Evolutionary conservation across 2,888 invertebrate species (phyloP), one percentile per base, ranked within the genome.

Genomic region (Drosophila suboccidentalis): DNA sequence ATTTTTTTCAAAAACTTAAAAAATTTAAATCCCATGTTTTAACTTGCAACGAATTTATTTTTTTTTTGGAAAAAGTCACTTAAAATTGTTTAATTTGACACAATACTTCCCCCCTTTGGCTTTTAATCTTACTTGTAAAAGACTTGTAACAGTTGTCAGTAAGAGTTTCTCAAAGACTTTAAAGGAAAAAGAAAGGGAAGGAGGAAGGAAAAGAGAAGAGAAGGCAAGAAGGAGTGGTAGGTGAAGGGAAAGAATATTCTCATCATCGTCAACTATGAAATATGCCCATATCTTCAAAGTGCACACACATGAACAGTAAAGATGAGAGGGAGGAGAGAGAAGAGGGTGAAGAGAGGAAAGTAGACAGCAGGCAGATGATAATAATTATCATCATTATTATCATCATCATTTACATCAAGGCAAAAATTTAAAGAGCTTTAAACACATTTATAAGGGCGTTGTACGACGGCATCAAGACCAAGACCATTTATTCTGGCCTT

Each of bases 371-470:
- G 8, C 51, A 39, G 29, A 49, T 19, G 55, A 57, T 39, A 9
- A 53, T 49, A 19, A 36, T 59, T 32, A 54, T 34, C 9, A 51
- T 46, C 8, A 34, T 41, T 22, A 19, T 44, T 32, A 44, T 44
- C n/a, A 38, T 34, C n/a, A 57, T 53, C 29, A 47, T 57, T n/a
- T 22, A 26, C 50, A 36, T 54, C 59, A 41, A 26, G 61, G 47
- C 34, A 44, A 41, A 44, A 55, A 44, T 53, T 65, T 46, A 32
- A 58, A 74, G 39, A 46, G 57, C 69, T 58, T 74, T 29, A 69
- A 64, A 64, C 11, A 54, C 44, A 74, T 60, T 69, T 69, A 65
- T 61, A 62, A 58, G 80, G 75, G 75, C 75, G 51, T 70, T 70
- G 47, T 55, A 47, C 38, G 26, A 47, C 38, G 26, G 26, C 26